These are phyloP conservation scores for Drosophila erecta DNA, from an alignment of 1,140 invertebrate species.

Conservation along the genomic window DNA sequence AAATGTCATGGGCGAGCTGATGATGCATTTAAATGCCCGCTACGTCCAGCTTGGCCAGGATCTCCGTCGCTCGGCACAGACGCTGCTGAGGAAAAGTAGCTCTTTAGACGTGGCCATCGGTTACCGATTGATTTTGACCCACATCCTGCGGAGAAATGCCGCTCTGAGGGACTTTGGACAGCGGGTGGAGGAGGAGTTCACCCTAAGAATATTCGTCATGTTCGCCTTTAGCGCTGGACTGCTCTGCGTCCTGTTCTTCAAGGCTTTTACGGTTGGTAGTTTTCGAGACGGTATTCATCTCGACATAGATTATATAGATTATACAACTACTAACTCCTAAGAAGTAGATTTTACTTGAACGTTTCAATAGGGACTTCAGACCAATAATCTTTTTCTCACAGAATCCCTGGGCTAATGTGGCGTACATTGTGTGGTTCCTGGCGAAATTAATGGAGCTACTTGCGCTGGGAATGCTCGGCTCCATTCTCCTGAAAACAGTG, in stretches of 20 bases:
- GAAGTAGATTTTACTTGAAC: no score
- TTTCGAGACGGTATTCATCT: no score
- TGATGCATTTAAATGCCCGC: slow-evolving; percentile 73
- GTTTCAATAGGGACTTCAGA: no score
- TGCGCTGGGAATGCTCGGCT: slow-evolving; percentile 61
- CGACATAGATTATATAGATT: no score
- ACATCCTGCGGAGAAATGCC: slow-evolving; percentile 56
- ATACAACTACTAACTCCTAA: no score
- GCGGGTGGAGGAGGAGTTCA: slow-evolving; percentile 64
- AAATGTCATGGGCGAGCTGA: slow-evolving; percentile 67
- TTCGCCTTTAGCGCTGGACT: slow-evolving; percentile 64
- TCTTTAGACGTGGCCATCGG: slow-evolving; percentile 13
- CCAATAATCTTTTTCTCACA: background rate
- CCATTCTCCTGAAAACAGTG: slow-evolving; percentile 59
- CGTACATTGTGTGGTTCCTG: slow-evolving; percentile 62
- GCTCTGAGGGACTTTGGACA: slow-evolving; percentile 61
- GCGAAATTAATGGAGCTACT: slow-evolving; percentile 63
- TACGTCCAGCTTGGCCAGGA: slow-evolving; percentile 57
- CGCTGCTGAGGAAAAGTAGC: slow-evolving; percentile 3
- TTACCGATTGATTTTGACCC: slow-evolving; percentile 38
- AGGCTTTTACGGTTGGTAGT: slow-evolving; percentile 63
- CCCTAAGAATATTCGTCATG: slow-evolving; percentile 71
- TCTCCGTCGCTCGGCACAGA: slow-evolving; percentile 10
- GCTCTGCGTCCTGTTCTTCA: slow-evolving; percentile 70
- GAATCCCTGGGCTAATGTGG: slow-evolving; percentile 54